These are phyloP conservation scores for Volucella zonaria DNA, from an alignment of 2,888 invertebrate genomes.

Conservation along the genomic window DNA sequence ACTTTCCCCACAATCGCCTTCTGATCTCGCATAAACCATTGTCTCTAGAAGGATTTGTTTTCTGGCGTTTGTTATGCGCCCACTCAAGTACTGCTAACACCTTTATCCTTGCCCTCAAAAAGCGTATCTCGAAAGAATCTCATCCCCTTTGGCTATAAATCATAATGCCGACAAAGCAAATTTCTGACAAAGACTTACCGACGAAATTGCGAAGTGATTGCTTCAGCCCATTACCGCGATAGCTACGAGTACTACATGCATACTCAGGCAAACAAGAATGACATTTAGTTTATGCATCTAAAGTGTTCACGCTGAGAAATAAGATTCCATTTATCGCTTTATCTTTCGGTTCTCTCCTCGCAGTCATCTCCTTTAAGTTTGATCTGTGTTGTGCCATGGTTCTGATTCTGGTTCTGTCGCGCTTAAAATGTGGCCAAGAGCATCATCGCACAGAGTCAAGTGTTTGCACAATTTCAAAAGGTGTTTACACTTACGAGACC, in stretches of 20 bases:
- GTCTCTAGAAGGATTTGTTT: too few relatives aligned
- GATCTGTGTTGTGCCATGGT: not conserved
- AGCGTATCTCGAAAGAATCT: too few relatives aligned
- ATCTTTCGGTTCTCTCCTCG: constrained; percentile 5
- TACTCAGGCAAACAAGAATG: constrained; percentile 37
- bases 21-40: too few relatives aligned
- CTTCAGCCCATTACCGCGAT: constrained; percentile 30
- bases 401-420: not conserved
- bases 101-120: too few relatives aligned
- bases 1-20: too few relatives aligned
- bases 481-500: constrained; percentile 57
- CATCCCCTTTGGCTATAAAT: too few relatives aligned
- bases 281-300: constrained; percentile 56
- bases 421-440: constrained; percentile 12
- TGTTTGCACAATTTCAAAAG: constrained; percentile 55
- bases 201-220: constrained; percentile 41
- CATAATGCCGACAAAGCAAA: too few relatives aligned
- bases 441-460: constrained; percentile 43
- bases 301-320: constrained; percentile 63
- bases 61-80: too few relatives aligned
- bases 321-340: constrained; percentile 65
- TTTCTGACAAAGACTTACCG: too few relatives aligned
- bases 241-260: not conserved
- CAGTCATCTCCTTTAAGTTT: not conserved
- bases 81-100: too few relatives aligned